These are phyloP conservation scores for Gryon sp. DNA, from an alignment of 1,140 invertebrate genomes.

Conservation along the genomic window DNA sequence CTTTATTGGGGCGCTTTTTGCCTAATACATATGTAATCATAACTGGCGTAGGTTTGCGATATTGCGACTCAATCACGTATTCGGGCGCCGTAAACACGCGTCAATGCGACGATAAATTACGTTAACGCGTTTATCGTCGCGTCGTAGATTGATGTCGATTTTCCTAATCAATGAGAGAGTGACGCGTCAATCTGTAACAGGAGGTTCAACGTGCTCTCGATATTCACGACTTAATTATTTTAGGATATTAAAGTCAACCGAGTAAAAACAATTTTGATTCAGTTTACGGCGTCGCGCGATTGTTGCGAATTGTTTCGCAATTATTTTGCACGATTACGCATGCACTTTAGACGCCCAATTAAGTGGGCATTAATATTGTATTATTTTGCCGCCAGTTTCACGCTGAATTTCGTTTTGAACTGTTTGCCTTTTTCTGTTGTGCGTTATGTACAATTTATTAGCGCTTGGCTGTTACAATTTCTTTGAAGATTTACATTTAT, in stretches of 20 bases:
- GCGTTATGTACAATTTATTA: too few species aligned
- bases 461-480: too few species aligned
- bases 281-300: conserved; percentile 12
- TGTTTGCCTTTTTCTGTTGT: too few species aligned
- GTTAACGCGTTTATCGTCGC: conserved; percentile 54
- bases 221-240: conserved; percentile 49
- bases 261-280: conserved; percentile 17
- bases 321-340: conserved; percentile 17
- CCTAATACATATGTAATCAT: conserved; percentile 61
- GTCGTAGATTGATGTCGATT: conserved; percentile 56
- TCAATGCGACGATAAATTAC: conserved; percentile 61
- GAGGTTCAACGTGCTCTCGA: conserved; percentile 26
- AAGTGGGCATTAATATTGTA: conserved; percentile 3
- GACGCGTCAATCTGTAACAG: conserved; percentile 39
- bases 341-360: conserved; percentile 20
- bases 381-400: too few species aligned
- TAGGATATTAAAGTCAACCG: conserved; percentile 33
- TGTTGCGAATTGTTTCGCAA: conserved; percentile 18
- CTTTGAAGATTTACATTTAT: too few species aligned
- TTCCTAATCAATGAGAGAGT: conserved; percentile 60
- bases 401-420: too few species aligned
- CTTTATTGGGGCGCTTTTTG: conserved; percentile 49
- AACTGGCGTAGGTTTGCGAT: conserved; percentile 56
- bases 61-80: conserved; percentile 59
- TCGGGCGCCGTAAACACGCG: conserved; percentile 45